phyloP scores from a whole-genome alignment of 2,888 invertebrate species.

The Quadroppia sp. region DNA sequence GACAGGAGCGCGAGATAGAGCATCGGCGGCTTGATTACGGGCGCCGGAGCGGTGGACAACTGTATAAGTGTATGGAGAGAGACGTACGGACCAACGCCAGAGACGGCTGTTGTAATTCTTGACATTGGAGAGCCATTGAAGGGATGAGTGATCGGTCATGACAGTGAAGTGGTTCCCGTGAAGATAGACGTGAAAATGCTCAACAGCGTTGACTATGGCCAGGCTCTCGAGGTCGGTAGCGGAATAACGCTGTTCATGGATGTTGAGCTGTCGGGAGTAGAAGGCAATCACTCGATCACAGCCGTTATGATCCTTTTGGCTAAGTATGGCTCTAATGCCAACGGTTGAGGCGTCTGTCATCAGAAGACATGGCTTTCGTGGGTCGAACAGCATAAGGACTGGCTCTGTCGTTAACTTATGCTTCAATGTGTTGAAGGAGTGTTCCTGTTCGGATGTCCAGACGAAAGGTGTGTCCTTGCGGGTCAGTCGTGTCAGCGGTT shows the following conservation, averaged over 20 bases:
- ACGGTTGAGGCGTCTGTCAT: neutral
- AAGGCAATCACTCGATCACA: neutral
- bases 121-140: neutral
- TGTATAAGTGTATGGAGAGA: neutral
- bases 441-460: conserved; percentile 4
- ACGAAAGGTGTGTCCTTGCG: neutral
- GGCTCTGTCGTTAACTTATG: neutral
- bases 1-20: too few relatives aligned
- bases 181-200: neutral
- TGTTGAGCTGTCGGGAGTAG: neutral
- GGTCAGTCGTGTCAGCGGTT: neutral
- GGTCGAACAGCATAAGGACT: neutral
- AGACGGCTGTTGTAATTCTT: neutral
- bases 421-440: conserved; percentile 8
- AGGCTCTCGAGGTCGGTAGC: neutral
- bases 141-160: neutral
- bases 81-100: neutral
- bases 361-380: neutral
- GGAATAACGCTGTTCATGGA: neutral
- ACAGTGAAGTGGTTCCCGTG: neutral
- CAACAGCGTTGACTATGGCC: neutral
- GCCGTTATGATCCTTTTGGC: neutral
- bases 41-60: neutral
- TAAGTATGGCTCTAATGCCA: neutral
- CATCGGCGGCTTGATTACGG: too few relatives aligned